These are phyloP conservation scores for Bubo blakistoni DNA, from an alignment of 2,113 vertebrate species.

Conservation along the genomic window DNA sequence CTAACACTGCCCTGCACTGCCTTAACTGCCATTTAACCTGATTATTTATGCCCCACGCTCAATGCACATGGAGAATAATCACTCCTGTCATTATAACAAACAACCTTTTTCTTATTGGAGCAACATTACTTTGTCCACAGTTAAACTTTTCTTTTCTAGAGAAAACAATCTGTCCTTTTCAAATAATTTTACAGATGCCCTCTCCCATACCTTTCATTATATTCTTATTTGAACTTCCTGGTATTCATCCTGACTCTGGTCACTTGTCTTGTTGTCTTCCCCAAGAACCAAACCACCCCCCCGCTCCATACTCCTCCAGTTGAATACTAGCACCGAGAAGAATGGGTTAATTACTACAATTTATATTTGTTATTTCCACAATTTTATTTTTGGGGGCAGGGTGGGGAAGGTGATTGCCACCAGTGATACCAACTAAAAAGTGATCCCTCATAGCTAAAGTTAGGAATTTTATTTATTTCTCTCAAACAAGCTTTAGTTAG, in stretches of 20 bases:
- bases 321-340: background rate
- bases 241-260: background rate
- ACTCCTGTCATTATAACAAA: background rate
- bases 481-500: background rate
- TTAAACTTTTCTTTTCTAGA: background rate
- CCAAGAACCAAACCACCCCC: background rate
- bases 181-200: background rate
- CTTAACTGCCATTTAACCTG: background rate
- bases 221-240: background rate
- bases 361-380: background rate
- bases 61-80: background rate
- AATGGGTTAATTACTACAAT: background rate
- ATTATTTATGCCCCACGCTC: background rate
- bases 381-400: background rate
- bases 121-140: background rate
- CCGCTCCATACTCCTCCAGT: background rate
- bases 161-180: background rate
- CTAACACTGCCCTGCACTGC: background rate
- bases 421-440: background rate
- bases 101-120: background rate
- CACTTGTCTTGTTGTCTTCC: background rate
- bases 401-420: background rate
- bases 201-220: background rate
- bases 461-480: background rate
- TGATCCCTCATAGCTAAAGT: background rate